Percentiles rank a stretch among this genome's conserved stretches.
These are phyloP conservation scores for Drosophila sordidapex DNA, from an alignment of 2,888 invertebrate genomes.

Conservation along the genomic window DNA sequence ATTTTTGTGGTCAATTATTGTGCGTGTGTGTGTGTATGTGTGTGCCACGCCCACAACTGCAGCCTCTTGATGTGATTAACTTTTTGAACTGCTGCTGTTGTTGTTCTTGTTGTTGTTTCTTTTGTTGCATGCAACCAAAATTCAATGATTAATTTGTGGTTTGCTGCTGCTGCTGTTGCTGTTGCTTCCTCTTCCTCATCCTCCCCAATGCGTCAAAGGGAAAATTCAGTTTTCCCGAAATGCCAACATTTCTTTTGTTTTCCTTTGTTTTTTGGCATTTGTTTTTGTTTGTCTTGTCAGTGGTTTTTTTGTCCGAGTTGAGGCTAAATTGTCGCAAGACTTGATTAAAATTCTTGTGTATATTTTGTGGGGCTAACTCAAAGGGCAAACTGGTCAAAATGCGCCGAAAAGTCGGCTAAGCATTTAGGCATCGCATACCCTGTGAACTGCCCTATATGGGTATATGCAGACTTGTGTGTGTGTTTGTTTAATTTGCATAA, in stretches of 20 bases:
- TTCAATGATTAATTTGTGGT: constrained; percentile 56
- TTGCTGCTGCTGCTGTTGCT: constrained; percentile 26
- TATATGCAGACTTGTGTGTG: background rate
- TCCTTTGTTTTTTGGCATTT: constrained; percentile 19
- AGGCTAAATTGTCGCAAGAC: constrained; percentile 53
- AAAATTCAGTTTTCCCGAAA: constrained; percentile 27
- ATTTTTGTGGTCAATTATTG: constrained; percentile 67
- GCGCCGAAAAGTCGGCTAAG: constrained; percentile 37
- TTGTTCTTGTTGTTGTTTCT: constrained; percentile 14
- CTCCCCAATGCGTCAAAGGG: constrained; percentile 51
- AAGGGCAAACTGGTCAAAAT: constrained; percentile 15
- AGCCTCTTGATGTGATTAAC: constrained; percentile 60
- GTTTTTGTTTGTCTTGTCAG: constrained; percentile 21
- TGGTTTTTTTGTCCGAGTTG: background rate
- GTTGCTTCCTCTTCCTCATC: background rate
- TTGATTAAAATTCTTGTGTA: constrained; percentile 55
- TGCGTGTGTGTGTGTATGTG: background rate
- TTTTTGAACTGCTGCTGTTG: constrained; percentile 46
- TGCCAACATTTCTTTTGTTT: constrained; percentile 3
- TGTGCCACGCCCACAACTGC: constrained; percentile 36
- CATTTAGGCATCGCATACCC: constrained; percentile 34
- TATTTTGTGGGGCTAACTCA: constrained; percentile 22
- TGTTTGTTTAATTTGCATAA: background rate
- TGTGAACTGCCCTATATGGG: background rate
- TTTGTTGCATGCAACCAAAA: constrained; percentile 34